Evolutionary conservation across 1,140 invertebrate genomes (phyloP).

Genomic region (Octopus bimaculoides): DNA sequence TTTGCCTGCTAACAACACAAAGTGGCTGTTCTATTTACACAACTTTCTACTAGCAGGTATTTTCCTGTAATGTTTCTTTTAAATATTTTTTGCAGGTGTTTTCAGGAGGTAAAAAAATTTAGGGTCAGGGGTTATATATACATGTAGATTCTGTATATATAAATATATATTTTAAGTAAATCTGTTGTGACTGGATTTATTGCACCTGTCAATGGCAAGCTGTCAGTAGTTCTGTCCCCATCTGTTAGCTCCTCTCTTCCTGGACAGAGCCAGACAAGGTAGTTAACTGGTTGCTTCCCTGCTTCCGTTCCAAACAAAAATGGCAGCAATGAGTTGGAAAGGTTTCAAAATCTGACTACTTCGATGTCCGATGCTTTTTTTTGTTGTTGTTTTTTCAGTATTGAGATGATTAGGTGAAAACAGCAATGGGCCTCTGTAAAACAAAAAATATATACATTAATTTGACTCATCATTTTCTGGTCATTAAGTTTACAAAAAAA

Average conservation of each 20-base stretch:
- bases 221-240: background rate
- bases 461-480: too few relatives aligned
- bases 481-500: too few relatives aligned
- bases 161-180: too few relatives aligned
- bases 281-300: background rate
- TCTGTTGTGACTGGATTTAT: background rate
- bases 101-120: background rate
- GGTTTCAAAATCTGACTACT: slow-evolving; percentile 3
- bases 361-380: background rate
- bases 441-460: background rate
- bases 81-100: background rate
- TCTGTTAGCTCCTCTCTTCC: background rate
- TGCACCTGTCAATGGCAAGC: background rate
- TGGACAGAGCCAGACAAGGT: background rate
- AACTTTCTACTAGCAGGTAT: slow-evolving; percentile 11
- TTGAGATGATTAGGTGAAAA: background rate
- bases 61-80: background rate
- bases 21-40: slow-evolving; percentile 7
- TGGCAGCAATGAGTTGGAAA: slow-evolving; percentile 4
- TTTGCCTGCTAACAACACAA: slow-evolving; percentile 8
- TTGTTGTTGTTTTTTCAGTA: background rate
- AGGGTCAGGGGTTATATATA: background rate
- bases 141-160: too few relatives aligned
- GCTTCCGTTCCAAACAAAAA: slow-evolving; percentile 1
- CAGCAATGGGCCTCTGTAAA: background rate